A percentile compares a stretch with the other conserved stretches of the same genome.
Conservation (phyloP, 2,888 invertebrate genomes). For the Schizotus pectinicornis region DNA sequence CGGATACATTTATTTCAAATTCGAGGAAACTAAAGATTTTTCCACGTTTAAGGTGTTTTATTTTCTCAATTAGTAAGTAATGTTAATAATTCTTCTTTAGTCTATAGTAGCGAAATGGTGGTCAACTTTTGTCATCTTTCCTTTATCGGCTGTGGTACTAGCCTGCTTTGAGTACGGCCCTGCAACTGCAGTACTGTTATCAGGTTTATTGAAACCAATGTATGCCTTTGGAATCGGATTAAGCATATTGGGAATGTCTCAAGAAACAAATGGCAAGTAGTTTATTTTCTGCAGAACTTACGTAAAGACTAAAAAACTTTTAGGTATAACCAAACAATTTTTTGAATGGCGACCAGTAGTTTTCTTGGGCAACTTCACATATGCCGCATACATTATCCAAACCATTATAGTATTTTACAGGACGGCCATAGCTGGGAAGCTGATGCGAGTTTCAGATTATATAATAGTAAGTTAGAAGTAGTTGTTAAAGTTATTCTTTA, state of each 20-base stretch:
- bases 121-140: constrained; percentile 33
- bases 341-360: constrained; percentile 38
- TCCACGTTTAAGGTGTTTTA: not conserved
- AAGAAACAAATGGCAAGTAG: constrained; percentile 33
- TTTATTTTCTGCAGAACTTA: not conserved
- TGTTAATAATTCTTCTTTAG: not conserved
- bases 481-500: not conserved
- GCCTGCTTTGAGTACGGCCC: constrained; percentile 35
- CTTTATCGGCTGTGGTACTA: constrained; percentile 28
- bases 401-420: constrained; percentile 37
- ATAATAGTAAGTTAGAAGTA: constrained; percentile 37
- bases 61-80: not conserved
- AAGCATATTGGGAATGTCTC: constrained; percentile 42
- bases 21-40: not conserved
- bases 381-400: constrained; percentile 38
- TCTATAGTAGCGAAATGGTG: constrained; percentile 17
- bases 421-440: constrained; percentile 33
- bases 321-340: constrained; percentile 30
- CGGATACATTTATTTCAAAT: constrained; percentile 38
- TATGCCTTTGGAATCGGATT: constrained; percentile 43
- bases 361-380: constrained; percentile 38
- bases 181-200: constrained; percentile 34
- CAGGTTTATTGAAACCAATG: constrained; percentile 40
- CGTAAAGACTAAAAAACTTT: constrained; percentile 6
- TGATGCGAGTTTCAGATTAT: constrained; percentile 39